These are phyloP conservation scores for Cebidichthys violaceus DNA, from an alignment of 2,113 vertebrate genomes.

Conservation along the genomic window DNA sequence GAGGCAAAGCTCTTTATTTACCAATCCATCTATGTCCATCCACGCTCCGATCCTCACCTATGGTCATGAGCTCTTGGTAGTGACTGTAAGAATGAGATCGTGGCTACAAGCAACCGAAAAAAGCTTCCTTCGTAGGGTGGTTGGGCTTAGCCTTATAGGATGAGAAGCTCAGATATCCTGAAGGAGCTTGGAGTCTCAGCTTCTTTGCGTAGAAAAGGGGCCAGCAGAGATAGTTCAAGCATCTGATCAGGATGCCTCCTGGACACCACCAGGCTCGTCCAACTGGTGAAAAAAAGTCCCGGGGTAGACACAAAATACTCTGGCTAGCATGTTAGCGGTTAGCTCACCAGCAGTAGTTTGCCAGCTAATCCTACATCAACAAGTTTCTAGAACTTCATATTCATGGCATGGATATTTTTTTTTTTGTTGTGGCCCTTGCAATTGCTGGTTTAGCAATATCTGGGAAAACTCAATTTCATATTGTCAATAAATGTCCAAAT, in stretches of 20 bases:
- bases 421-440: neutral
- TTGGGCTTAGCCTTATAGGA: neutral
- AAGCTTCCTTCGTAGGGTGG: neutral
- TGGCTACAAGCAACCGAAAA: neutral
- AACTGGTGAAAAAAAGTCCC: too few relatives aligned
- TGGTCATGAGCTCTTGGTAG: too few relatives aligned
- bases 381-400: neutral
- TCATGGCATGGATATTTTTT: neutral
- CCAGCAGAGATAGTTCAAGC: neutral
- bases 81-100: too few relatives aligned
- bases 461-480: neutral
- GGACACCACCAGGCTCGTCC: too few relatives aligned
- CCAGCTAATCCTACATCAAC: too few relatives aligned
- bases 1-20: too few relatives aligned
- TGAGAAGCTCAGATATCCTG: neutral
- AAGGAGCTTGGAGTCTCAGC: neutral
- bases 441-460: neutral
- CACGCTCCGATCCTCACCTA: too few relatives aligned
- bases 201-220: neutral
- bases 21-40: too few relatives aligned
- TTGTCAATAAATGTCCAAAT: neutral
- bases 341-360: too few relatives aligned
- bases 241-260: too few relatives aligned
- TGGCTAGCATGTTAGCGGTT: too few relatives aligned
- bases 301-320: too few relatives aligned